phyloP scores from a whole-genome alignment of 1,140 invertebrate species.

The Aleiodes sp. region DNA sequence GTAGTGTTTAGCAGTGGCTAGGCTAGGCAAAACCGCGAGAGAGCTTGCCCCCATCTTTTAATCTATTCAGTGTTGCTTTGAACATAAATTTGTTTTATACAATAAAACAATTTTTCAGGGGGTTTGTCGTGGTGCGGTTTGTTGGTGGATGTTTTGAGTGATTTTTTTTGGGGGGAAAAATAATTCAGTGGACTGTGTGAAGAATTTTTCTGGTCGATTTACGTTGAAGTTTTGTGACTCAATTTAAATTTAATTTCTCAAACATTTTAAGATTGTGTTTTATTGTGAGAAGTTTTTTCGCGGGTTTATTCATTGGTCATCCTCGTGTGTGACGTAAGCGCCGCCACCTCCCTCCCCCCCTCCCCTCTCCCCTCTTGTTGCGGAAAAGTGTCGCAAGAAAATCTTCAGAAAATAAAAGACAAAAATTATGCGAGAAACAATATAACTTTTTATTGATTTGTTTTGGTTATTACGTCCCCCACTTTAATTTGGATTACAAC shows the following conservation, averaged over 20 bases:
- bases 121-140: too few relatives aligned
- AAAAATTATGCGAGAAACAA: too few relatives aligned
- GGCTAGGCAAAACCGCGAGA: constrained; percentile 59
- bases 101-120: background rate
- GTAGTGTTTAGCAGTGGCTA: constrained; percentile 59
- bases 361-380: background rate
- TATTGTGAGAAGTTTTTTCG: background rate
- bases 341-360: too few relatives aligned
- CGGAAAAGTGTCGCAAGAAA: background rate
- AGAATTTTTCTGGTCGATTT: too few relatives aligned
- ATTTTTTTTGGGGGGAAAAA: too few relatives aligned
- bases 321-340: constrained; percentile 12
- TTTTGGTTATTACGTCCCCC: background rate
- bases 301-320: background rate
- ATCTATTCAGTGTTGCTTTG: constrained; percentile 57
- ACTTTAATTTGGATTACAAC: background rate
- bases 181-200: too few relatives aligned
- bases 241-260: too few relatives aligned
- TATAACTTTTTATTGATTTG: background rate
- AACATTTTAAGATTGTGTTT: too few relatives aligned
- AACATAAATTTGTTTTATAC: constrained; percentile 23
- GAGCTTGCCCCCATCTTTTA: constrained; percentile 47
- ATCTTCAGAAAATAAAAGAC: too few relatives aligned
- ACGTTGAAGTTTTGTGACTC: too few relatives aligned
- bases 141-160: too few relatives aligned